These are phyloP conservation scores for Anagrus nilaparvatae DNA, from an alignment of 1,140 invertebrate species.

Conservation along the genomic window DNA sequence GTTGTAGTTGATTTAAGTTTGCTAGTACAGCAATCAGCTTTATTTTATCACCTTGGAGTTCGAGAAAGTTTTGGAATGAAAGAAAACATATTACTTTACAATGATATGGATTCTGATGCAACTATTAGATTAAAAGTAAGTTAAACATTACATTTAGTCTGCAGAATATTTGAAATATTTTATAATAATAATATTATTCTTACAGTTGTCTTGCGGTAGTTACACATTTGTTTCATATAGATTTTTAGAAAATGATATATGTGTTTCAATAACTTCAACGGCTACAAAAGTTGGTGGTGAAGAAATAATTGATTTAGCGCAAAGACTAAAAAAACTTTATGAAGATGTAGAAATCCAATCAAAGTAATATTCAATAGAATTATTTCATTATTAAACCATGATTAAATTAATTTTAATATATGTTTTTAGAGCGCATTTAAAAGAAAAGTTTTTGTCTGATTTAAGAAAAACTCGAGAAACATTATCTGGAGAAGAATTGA, in stretches of 20 bases:
- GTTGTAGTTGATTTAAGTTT: constrained; percentile 92
- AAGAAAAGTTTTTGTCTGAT: constrained; percentile 95
- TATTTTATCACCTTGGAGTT: constrained; percentile 96
- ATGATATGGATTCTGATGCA: constrained; percentile 79
- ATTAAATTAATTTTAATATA: constrained; percentile 15
- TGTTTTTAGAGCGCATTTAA: constrained; percentile 78
- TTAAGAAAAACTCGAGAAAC: constrained; percentile 85
- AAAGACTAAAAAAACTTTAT: constrained; percentile 70
- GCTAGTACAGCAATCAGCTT: constrained; percentile 76
- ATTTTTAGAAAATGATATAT: constrained; percentile 57
- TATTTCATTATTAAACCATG: background rate
- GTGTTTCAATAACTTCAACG: constrained; percentile 64
- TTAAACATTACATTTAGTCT: constrained; percentile 4
- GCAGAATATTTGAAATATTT: background rate
- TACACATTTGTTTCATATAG: constrained; percentile 87
- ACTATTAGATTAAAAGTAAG: constrained; percentile 74
- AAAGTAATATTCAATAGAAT: constrained; percentile 51
- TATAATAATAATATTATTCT: constrained; percentile 20
- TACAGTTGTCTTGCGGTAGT: constrained; percentile 74
- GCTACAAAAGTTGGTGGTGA: constrained; percentile 50
- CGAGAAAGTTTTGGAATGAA: constrained; percentile 98
- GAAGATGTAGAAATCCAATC: constrained; percentile 92
- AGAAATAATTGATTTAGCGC: constrained; percentile 54
- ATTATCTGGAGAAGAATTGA: constrained; percentile 76
- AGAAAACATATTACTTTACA: constrained; percentile 90